Conservation (phyloP, 2,888 invertebrate species). For the Timema podura region DNA sequence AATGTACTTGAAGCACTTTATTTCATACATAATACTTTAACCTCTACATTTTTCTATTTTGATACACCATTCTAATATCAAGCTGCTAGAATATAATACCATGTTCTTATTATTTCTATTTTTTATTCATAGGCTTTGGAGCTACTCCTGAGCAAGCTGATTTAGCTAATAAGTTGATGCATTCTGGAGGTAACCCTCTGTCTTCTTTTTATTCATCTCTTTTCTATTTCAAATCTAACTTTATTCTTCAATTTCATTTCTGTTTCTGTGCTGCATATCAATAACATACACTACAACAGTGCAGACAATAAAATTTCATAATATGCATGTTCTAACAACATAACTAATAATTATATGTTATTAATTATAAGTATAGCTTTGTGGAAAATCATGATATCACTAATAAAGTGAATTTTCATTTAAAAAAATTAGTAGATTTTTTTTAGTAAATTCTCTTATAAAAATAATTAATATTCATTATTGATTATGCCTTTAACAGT, state of each 20-base stretch:
- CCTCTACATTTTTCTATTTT: too few relatives aligned
- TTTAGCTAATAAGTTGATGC: slow-evolving; percentile 81
- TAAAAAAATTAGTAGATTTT: too few relatives aligned
- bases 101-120: too few relatives aligned
- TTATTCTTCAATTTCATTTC: not conserved
- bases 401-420: too few relatives aligned
- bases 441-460: too few relatives aligned
- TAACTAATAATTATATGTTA: not conserved
- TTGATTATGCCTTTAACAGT: too few relatives aligned
- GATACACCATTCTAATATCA: too few relatives aligned
- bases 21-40: too few relatives aligned
- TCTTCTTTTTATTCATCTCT: slow-evolving; percentile 18
- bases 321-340: not conserved
- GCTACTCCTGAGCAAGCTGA: slow-evolving; percentile 77
- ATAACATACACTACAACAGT: not conserved
- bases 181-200: slow-evolving; percentile 63
- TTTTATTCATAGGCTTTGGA: slow-evolving; percentile 58
- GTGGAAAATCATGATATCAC: too few relatives aligned
- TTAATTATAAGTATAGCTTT: not conserved
- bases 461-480: too few relatives aligned
- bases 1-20: too few relatives aligned
- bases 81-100: too few relatives aligned
- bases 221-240: slow-evolving; percentile 16
- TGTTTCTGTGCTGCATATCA: not conserved
- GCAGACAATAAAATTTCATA: not conserved